Evolutionary conservation across 2,113 vertebrate species (phyloP).

Genomic region (Lethenteron camtschaticum): DNA sequence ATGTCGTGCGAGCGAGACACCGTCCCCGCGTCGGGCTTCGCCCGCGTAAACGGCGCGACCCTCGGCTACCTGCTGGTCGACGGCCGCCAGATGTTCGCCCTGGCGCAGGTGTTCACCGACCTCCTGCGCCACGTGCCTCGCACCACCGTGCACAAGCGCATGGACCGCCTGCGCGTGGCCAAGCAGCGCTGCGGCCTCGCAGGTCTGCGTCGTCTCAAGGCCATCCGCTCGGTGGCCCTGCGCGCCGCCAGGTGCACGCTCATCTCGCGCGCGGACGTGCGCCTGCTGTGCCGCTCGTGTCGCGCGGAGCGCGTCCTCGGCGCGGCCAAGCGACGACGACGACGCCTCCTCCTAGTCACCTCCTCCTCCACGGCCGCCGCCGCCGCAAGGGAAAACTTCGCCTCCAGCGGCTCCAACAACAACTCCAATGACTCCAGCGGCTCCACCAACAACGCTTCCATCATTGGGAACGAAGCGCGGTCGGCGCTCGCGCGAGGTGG

Average conservation of each 20-base stretch:
- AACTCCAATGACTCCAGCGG: conserved; percentile 9
- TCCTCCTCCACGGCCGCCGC: not conserved
- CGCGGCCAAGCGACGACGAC: conserved; percentile 10
- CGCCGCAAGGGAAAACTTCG: conserved; percentile 13
- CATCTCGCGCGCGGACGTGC: conserved; percentile 25
- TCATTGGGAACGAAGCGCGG: not conserved
- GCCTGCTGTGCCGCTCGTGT: conserved; percentile 22
- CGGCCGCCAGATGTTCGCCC: conserved; percentile 23
- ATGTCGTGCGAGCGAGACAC: no score
- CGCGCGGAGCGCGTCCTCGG: conserved; percentile 13
- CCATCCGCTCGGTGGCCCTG: conserved; percentile 21
- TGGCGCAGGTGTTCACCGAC: conserved; percentile 24
- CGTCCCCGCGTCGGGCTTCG: no score
- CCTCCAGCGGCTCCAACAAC: conserved; percentile 10
- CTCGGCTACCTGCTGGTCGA: conserved; percentile 26
- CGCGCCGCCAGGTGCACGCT: conserved; percentile 24
- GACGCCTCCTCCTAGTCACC: not conserved
- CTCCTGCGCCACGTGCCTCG: conserved; percentile 23
- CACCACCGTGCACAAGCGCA: conserved; percentile 21
- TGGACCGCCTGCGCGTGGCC: conserved; percentile 23
- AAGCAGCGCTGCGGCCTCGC: conserved; percentile 22
- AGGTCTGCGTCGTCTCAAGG: conserved; percentile 25
- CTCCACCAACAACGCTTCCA: conserved; percentile 10
- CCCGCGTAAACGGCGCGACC: conserved; percentile 14
- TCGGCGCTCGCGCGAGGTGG: not conserved